Conservation (phyloP, 1,140 invertebrate species). For the Vollenhovia emeryi region DNA sequence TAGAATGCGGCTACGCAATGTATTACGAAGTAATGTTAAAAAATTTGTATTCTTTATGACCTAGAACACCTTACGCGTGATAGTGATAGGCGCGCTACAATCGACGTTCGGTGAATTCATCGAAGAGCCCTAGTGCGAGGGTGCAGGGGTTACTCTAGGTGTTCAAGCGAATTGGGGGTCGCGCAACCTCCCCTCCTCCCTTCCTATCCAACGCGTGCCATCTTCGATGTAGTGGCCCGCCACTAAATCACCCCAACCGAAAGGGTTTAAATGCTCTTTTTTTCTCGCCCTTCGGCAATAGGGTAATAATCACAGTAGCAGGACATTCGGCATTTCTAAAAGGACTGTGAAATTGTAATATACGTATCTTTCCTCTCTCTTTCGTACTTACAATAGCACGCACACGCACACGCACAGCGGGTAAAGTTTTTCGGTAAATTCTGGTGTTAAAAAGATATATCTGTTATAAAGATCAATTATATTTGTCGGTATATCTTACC, state of each 20-base stretch:
- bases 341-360: not conserved
- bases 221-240: conserved; percentile 82
- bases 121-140: conserved; percentile 77
- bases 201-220: conserved; percentile 81
- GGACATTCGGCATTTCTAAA: conserved; percentile 52
- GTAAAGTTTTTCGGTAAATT: not conserved
- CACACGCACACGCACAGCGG: not conserved
- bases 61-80: conserved; percentile 74
- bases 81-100: conserved; percentile 67
- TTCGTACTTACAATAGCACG: not conserved
- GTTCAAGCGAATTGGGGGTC: conserved; percentile 78
- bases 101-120: conserved; percentile 77
- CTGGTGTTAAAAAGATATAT: too few relatives aligned
- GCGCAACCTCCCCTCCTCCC: conserved; percentile 64
- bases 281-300: conserved; percentile 57
- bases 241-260: conserved; percentile 72
- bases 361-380: not conserved
- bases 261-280: conserved; percentile 82
- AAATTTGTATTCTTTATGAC: not conserved
- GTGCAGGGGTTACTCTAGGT: conserved; percentile 79
- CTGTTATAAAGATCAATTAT: too few relatives aligned
- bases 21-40: not conserved
- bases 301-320: conserved; percentile 45
- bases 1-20: not conserved
- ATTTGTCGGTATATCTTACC: too few relatives aligned